Percentiles rank a stretch among this genome's conserved stretches.
Conservation (phyloP, 2,797 vertebrate species). For the Protonibea diacanthus region DNA sequence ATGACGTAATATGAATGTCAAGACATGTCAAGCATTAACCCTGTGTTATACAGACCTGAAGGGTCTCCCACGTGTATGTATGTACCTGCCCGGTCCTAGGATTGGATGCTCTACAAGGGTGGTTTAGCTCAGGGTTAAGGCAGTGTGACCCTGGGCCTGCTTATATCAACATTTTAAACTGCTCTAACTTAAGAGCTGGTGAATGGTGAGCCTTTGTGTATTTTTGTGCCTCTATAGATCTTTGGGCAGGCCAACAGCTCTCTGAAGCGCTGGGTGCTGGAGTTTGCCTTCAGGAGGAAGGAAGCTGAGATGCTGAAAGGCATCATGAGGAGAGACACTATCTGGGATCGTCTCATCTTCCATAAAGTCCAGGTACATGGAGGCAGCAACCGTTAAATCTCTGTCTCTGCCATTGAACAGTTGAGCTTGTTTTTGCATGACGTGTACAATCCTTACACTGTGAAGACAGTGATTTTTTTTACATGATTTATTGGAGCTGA, state of each 20-base stretch:
- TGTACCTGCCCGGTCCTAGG: too few relatives aligned
- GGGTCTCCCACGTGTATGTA: too few relatives aligned
- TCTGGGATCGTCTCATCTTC: slow-evolving; percentile 97
- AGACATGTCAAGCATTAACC: too few relatives aligned
- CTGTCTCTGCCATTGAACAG: background rate
- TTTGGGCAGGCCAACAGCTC: slow-evolving; percentile 91
- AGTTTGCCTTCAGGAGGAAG: slow-evolving; percentile 93
- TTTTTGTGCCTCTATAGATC: slow-evolving; percentile 81
- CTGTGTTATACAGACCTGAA: too few relatives aligned
- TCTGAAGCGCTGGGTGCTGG: slow-evolving; percentile 93
- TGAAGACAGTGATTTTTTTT: background rate
- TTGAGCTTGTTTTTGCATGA: background rate
- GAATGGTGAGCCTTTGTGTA: background rate
- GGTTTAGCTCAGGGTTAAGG: background rate
- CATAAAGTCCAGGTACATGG: slow-evolving; percentile 92
- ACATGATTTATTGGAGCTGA: background rate
- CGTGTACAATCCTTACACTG: background rate
- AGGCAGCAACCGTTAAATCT: background rate
- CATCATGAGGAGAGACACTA: slow-evolving; percentile 91
- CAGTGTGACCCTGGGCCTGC: background rate
- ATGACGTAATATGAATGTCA: too few relatives aligned
- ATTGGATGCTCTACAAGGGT: too few relatives aligned
- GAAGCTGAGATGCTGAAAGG: slow-evolving; percentile 92
- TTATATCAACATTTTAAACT: background rate
- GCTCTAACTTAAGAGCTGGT: too few relatives aligned